Percentiles rank a stretch among this genome's conserved stretches.
phyloP scores from a whole-genome alignment of 1,140 invertebrate species.

The Trichogramma pretiosum region DNA sequence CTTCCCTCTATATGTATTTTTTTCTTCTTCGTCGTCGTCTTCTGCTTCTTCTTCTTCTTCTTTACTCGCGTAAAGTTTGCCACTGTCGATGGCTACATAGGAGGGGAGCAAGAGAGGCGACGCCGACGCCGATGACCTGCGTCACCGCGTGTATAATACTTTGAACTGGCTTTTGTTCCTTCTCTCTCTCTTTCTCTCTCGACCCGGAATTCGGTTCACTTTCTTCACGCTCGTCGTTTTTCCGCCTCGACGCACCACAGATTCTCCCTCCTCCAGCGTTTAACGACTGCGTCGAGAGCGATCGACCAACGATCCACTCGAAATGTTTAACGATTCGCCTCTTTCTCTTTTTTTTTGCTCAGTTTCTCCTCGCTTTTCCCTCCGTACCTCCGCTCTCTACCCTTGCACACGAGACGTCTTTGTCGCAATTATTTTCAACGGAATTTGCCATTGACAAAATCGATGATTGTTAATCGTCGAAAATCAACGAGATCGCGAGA shows the following conservation, averaged over 20 bases:
- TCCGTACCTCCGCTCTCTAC: no score
- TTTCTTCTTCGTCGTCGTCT: conserved; percentile 6
- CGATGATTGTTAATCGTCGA: no score
- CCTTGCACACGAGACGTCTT: no score
- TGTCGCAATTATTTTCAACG: no score
- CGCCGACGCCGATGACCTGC: conserved; percentile 34
- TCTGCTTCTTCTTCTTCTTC: conserved; percentile 1
- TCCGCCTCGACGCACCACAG: no score
- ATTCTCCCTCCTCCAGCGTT: no score
- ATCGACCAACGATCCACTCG: conserved; percentile 9
- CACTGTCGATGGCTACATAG: neutral
- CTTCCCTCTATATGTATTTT: neutral
- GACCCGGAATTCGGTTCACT: conserved; percentile 16
- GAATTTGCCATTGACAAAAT: no score
- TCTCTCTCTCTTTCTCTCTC: conserved; percentile 24
- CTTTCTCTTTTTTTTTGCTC: no score
- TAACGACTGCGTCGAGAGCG: neutral
- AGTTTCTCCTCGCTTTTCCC: no score
- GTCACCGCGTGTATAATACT: no score
- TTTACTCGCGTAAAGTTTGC: no score
- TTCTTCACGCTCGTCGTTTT: neutral
- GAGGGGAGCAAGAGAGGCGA: neutral
- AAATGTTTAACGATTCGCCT: conserved; percentile 9
- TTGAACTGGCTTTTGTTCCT: conserved; percentile 23
- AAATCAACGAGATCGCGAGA: no score